phyloP scores from a whole-genome alignment of 2,113 vertebrate species.

The Cebus imitator region DNA sequence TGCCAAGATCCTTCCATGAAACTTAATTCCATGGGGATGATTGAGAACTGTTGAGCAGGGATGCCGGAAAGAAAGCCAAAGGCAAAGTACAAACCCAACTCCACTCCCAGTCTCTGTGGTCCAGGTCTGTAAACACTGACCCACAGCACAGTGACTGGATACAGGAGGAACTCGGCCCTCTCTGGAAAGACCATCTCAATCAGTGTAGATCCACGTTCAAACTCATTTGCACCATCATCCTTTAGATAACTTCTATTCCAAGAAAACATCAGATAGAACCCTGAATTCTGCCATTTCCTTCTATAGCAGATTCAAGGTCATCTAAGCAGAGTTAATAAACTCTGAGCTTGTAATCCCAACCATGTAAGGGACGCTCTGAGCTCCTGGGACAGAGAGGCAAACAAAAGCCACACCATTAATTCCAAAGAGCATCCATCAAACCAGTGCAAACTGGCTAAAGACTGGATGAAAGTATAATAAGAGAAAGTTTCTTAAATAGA shows the following conservation, averaged over 20 bases:
- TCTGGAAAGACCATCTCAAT: not conserved
- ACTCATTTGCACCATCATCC: not conserved
- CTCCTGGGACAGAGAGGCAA: not conserved
- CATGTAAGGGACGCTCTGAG: not conserved
- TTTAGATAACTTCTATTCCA: not conserved
- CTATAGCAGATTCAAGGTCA: not conserved
- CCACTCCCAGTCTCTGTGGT: not conserved
- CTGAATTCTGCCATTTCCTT: not conserved
- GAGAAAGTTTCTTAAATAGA: not conserved
- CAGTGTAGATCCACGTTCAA: rapidly evolving
- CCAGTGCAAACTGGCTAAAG: not conserved
- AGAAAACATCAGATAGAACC: not conserved
- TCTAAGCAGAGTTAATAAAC: not conserved
- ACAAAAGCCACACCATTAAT: not conserved
- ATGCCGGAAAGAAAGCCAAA: not conserved
- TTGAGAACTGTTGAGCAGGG: not conserved
- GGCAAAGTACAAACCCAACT: not conserved
- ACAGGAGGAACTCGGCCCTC: not conserved
- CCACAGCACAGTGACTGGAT: rapidly evolving
- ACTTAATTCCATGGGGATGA: not conserved
- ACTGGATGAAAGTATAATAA: not conserved
- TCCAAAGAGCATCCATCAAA: not conserved
- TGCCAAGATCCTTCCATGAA: not conserved
- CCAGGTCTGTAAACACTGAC: rapidly evolving
- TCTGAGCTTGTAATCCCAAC: not conserved